Conservation (phyloP, 2,797 vertebrate species). For the Rallus crepitans region DNA sequence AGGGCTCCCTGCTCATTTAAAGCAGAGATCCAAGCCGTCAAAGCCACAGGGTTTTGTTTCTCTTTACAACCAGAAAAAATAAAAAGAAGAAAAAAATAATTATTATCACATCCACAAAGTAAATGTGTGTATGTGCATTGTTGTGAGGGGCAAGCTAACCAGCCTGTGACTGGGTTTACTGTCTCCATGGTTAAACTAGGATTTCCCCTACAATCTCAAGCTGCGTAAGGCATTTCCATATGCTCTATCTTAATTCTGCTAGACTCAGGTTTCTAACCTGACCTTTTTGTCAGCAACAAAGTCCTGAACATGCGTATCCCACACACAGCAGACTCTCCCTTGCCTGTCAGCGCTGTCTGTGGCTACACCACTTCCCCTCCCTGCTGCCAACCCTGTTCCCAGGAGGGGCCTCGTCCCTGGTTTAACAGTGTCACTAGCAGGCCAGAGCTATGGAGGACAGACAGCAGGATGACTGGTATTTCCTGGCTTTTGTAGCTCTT, state of each 20-base stretch:
- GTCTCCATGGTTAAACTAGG: not conserved
- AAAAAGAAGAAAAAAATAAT: not conserved
- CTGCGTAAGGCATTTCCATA: not conserved
- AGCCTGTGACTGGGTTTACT: not conserved
- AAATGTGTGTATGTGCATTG: not conserved
- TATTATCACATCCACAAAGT: not conserved
- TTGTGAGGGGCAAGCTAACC: not conserved
- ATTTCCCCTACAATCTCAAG: not conserved
- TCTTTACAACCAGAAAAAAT: not conserved
- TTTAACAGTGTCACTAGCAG: not conserved
- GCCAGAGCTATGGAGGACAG: not conserved
- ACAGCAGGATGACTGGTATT: fast-evolving
- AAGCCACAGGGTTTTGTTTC: fast-evolving
- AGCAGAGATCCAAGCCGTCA: not conserved
- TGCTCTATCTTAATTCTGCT: not conserved
- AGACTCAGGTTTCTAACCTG: not conserved
- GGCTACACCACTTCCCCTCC: not conserved
- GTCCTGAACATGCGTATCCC: fast-evolving
- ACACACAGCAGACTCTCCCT: fast-evolving
- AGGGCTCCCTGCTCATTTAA: not conserved
- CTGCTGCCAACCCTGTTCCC: not conserved
- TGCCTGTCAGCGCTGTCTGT: fast-evolving
- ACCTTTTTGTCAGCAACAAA: not conserved
- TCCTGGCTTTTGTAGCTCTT: not conserved
- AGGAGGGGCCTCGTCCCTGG: fast-evolving